A percentile compares a stretch with the other conserved stretches of the same genome.
phyloP scores from a whole-genome alignment of 2,888 invertebrate genomes.

The Scelioninae gen. 1 region DNA sequence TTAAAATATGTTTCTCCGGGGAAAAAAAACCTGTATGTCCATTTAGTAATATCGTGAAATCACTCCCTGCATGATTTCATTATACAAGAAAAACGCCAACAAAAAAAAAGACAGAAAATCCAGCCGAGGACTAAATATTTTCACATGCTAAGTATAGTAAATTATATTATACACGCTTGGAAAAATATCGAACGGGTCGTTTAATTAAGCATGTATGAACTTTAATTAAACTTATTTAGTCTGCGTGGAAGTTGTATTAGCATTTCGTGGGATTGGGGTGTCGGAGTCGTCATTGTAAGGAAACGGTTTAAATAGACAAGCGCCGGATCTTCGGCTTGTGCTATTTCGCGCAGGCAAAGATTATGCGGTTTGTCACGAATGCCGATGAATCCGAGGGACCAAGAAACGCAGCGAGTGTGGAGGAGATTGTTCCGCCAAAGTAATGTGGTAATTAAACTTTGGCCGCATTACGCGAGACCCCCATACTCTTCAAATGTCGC shows the following conservation, averaged over 20 bases:
- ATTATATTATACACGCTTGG: not conserved
- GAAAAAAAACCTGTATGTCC: no score
- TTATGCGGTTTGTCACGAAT: slow-evolving; percentile 73
- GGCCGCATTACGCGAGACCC: slow-evolving; percentile 79
- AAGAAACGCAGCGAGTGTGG: slow-evolving; percentile 64
- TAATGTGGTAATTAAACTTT: slow-evolving; percentile 84
- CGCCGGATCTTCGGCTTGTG: slow-evolving; percentile 58
- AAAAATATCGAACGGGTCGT: slow-evolving; percentile 2
- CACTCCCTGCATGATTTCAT: not conserved
- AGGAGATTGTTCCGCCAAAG: slow-evolving; percentile 75
- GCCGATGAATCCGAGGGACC: slow-evolving; percentile 77
- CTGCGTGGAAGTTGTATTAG: slow-evolving; percentile 4
- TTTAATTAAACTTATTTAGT: slow-evolving; percentile 27
- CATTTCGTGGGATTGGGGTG: slow-evolving; percentile 24
- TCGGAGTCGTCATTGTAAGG: slow-evolving; percentile 31
- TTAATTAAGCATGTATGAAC: slow-evolving; percentile 7
- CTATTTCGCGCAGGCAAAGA: slow-evolving; percentile 68
- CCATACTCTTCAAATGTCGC: slow-evolving; percentile 70
- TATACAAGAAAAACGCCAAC: not conserved
- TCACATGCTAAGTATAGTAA: not conserved
- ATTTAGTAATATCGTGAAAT: slow-evolving; percentile 5
- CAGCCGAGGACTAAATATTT: not conserved
- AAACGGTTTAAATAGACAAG: slow-evolving; percentile 47
- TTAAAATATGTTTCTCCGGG: slow-evolving; percentile 11
- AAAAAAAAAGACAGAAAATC: not conserved